Conservation (phyloP, 2,797 vertebrate genomes). For the Acanthurus tractus region DNA sequence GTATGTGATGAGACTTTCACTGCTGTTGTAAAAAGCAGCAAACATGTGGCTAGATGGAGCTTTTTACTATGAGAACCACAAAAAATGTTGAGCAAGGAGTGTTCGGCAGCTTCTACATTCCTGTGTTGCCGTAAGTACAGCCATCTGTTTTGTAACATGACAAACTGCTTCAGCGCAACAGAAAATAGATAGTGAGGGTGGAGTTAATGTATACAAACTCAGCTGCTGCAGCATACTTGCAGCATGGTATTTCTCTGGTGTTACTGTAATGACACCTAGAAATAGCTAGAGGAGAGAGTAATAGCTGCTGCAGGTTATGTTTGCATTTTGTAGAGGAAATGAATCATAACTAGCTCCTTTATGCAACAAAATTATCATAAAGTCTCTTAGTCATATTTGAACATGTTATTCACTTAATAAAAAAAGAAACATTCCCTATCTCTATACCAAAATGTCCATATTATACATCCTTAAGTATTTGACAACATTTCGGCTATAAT, state of each 20-base stretch:
- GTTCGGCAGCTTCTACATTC: conserved; percentile 32
- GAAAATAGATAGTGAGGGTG: conserved; percentile 73
- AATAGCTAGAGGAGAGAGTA: background rate
- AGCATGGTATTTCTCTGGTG: conserved; percentile 13
- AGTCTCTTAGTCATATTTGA: background rate
- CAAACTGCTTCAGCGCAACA: conserved; percentile 30
- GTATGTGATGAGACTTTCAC: background rate
- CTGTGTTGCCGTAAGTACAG: conserved; percentile 39
- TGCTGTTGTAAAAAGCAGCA: background rate
- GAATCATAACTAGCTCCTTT: background rate
- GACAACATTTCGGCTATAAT: background rate
- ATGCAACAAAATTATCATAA: background rate
- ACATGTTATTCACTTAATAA: background rate
- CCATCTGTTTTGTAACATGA: conserved; percentile 36
- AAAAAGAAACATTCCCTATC: accelerated
- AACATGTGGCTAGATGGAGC: background rate
- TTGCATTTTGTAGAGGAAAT: background rate
- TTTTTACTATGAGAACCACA: background rate
- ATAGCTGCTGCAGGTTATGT: background rate
- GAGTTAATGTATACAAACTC: conserved; percentile 51
- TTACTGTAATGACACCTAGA: background rate
- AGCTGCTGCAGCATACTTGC: background rate
- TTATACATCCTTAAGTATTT: background rate
- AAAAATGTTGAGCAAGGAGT: background rate
- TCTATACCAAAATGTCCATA: background rate